Evolutionary conservation across 2,113 vertebrate genomes (phyloP).

Genomic region (Pedionomus torquatus): DNA sequence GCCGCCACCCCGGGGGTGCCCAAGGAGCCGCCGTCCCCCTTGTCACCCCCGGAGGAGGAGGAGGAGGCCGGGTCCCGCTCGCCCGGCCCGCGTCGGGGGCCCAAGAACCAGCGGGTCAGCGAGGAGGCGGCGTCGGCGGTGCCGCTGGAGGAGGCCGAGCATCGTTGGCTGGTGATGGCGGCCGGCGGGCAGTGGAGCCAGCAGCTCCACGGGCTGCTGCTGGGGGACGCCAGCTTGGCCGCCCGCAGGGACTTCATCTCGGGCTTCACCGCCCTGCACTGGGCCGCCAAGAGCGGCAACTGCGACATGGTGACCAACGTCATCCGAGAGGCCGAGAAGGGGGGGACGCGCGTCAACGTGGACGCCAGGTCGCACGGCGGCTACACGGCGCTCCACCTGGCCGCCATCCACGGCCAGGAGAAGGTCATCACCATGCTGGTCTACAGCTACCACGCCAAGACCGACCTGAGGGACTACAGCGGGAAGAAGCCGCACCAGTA

Average conservation of each 20-base stretch:
- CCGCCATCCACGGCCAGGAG: slow-evolving; percentile 85
- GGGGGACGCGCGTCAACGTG: slow-evolving; percentile 75
- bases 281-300: slow-evolving; percentile 91
- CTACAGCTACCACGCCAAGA: slow-evolving; percentile 76
- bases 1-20: neutral
- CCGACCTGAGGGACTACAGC: slow-evolving; percentile 85
- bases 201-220: slow-evolving; percentile 86
- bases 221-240: slow-evolving; percentile 82
- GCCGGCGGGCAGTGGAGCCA: slow-evolving; percentile 85
- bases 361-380: slow-evolving; percentile 84
- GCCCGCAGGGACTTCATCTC: slow-evolving; percentile 90
- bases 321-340: slow-evolving; percentile 73
- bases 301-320: slow-evolving; percentile 82
- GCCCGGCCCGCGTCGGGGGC: slow-evolving; percentile 46
- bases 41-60: neutral
- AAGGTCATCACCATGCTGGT: slow-evolving; percentile 81
- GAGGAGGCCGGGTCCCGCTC: slow-evolving; percentile 54
- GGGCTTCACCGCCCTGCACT: slow-evolving; percentile 92
- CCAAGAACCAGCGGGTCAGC: slow-evolving; percentile 56
- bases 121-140: slow-evolving; percentile 70
- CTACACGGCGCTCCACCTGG: slow-evolving; percentile 92
- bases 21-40: neutral
- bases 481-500: slow-evolving; percentile 91
- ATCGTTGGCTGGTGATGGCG: slow-evolving; percentile 86
- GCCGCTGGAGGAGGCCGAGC: slow-evolving; percentile 83